These are phyloP conservation scores for Apolygus lucorum DNA, from an alignment of 1,140 invertebrate genomes.

Conservation along the genomic window DNA sequence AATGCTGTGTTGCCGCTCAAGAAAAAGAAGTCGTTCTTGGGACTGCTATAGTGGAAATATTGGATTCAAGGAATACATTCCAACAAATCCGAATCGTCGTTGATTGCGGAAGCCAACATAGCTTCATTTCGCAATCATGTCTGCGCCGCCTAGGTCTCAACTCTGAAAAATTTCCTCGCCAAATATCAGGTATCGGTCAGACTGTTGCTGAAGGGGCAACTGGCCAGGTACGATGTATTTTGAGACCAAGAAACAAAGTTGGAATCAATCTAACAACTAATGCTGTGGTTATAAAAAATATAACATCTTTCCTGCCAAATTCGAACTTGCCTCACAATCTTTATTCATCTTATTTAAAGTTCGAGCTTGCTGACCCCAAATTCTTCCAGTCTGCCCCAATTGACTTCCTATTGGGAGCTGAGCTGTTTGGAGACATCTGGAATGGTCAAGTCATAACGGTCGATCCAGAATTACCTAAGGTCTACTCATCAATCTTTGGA, in stretches of 20 bases:
- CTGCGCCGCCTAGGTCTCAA: not conserved
- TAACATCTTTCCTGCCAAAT: not conserved
- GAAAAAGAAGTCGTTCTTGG: not conserved
- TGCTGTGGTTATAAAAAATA: not conserved
- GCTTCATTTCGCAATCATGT: not conserved
- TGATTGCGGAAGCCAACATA: not conserved
- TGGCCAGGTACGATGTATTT: not conserved
- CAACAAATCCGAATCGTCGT: too few species aligned
- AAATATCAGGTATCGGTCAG: not conserved
- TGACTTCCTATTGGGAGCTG: not conserved
- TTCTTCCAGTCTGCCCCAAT: not conserved
- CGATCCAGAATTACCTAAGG: too few species aligned
- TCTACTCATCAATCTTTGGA: too few species aligned
- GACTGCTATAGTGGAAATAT: too few species aligned
- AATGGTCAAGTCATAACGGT: not conserved
- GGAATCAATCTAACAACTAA: not conserved
- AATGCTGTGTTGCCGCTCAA: not conserved
- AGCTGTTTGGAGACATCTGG: not conserved
- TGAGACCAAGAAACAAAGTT: not conserved
- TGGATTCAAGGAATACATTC: too few species aligned
- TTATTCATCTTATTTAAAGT: not conserved
- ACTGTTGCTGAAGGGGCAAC: not conserved
- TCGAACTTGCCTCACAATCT: not conserved
- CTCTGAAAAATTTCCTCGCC: not conserved
- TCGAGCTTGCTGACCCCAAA: not conserved